Evolutionary conservation across 2,888 invertebrate genomes (phyloP), one percentile per base, ranked within the genome.

Genomic region (Sinelater perroti): DNA sequence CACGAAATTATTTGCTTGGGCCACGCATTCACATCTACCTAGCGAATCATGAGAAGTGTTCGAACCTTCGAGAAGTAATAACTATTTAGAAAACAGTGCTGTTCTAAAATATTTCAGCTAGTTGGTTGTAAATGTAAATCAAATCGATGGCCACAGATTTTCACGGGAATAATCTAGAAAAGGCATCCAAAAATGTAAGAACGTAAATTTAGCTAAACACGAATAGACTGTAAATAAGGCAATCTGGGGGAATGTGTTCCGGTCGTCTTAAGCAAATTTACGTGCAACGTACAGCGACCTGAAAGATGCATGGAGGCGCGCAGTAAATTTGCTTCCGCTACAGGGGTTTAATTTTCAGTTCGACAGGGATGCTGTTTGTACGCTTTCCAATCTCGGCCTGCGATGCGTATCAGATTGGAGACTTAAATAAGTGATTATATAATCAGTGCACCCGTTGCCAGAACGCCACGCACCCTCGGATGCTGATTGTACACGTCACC

Each of bases 401-500:
- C 30, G 44, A 44, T 44, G 30, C 28, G 28, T 44, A 44, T 44
- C 44, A 18, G 44, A 44, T 30, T 44, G 30, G 30, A 44, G 44
- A 54, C 36, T 54, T 55, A 55, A 55, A 55, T 55, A 55, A 47
- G 55, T 47, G 55, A 56, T 49, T 56, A 50, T 57, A 47, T 44
- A 57, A 57, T 57, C 57, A 52, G 45, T 54, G 28, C 54, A 47
- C 42, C 52, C 53, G 53, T 58, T 54, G 56, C 38, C 45, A 38
- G 42, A 44, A 36, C 53, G 58, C 58, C 58, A 58, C 58, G 58
- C 58, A 58, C 53, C 58, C 58, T 58, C 59, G 57, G 65, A 68
- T 67, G 66, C 63, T 69, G 69, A 70, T 68, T 68, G 69, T 67
- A 61, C 59, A 67, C 70, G 70, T 70, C 69, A 69, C 65, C 64